Evolutionary conservation across 2,797 vertebrate genomes (phyloP).

Genomic region (Emys orbicularis): DNA sequence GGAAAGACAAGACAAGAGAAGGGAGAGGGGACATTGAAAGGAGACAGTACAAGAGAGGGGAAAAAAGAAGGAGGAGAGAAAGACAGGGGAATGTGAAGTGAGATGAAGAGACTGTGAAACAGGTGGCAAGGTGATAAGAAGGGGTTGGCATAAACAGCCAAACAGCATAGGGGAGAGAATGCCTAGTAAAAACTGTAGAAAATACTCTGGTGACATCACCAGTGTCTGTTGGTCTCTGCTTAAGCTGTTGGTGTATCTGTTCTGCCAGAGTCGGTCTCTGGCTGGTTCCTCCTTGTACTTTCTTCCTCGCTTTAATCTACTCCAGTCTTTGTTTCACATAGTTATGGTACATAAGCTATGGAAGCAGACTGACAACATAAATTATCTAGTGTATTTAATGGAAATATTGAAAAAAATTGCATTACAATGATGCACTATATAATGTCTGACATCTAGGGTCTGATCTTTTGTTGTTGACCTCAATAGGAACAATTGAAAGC

Average conservation of each 20-base stretch:
- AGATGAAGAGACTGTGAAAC: neutral
- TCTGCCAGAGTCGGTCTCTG: slow-evolving; percentile 41
- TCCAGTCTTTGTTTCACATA: slow-evolving; percentile 58
- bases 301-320: slow-evolving; percentile 67
- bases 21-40: slow-evolving; percentile 18
- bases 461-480: slow-evolving; percentile 45
- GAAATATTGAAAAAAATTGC: slow-evolving; percentile 73
- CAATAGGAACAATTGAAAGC: slow-evolving; percentile 28
- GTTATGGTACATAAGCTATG: neutral
- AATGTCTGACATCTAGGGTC: slow-evolving; percentile 52
- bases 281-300: slow-evolving; percentile 55
- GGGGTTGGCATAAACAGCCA: neutral
- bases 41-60: neutral
- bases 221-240: slow-evolving; percentile 25
- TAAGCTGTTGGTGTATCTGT: slow-evolving; percentile 51
- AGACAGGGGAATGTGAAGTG: neutral
- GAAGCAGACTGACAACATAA: slow-evolving; percentile 13
- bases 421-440: slow-evolving; percentile 40
- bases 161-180: slow-evolving; percentile 12
- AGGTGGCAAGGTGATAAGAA: slow-evolving; percentile 23
- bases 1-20: neutral
- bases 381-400: slow-evolving; percentile 53
- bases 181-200: slow-evolving; percentile 19
- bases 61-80: neutral
- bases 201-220: slow-evolving; percentile 29